These are phyloP conservation scores for Onychorhynchus coronatus DNA, from an alignment of 2,113 vertebrate species.

Conservation along the genomic window DNA sequence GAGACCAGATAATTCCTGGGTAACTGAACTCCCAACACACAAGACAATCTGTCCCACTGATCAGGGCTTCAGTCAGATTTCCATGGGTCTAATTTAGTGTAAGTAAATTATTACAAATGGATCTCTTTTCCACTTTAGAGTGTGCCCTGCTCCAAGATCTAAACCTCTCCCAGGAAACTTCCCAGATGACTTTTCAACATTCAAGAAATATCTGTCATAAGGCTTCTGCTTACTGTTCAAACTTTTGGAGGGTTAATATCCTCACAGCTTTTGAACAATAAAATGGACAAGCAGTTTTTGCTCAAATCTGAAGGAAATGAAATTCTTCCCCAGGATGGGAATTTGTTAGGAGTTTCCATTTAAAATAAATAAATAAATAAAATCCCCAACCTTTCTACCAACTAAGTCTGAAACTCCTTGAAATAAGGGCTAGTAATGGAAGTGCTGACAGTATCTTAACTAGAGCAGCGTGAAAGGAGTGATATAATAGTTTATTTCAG, in stretches of 20 bases:
- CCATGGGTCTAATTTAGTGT: neutral
- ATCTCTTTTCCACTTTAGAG: neutral
- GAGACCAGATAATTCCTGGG: neutral
- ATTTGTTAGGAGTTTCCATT: neutral
- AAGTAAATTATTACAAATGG: neutral
- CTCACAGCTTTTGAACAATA: neutral
- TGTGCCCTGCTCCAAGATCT: neutral
- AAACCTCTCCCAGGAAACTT: neutral
- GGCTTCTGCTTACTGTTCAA: neutral
- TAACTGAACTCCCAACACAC: neutral
- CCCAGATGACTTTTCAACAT: neutral
- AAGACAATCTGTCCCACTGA: too few species aligned
- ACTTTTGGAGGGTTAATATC: neutral
- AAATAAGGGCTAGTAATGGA: constrained; percentile 44
- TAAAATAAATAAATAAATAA: neutral
- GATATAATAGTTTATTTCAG: constrained; percentile 56
- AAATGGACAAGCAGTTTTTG: neutral
- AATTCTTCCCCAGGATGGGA: neutral
- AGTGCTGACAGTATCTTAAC: constrained; percentile 56
- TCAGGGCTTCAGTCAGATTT: neutral
- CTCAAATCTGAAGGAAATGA: neutral
- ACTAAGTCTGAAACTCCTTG: constrained; percentile 39
- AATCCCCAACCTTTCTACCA: neutral
- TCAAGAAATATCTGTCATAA: neutral
- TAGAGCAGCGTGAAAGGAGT: constrained; percentile 47